Conservation (phyloP, 2,888 invertebrate genomes). For the Lagria hirta region DNA sequence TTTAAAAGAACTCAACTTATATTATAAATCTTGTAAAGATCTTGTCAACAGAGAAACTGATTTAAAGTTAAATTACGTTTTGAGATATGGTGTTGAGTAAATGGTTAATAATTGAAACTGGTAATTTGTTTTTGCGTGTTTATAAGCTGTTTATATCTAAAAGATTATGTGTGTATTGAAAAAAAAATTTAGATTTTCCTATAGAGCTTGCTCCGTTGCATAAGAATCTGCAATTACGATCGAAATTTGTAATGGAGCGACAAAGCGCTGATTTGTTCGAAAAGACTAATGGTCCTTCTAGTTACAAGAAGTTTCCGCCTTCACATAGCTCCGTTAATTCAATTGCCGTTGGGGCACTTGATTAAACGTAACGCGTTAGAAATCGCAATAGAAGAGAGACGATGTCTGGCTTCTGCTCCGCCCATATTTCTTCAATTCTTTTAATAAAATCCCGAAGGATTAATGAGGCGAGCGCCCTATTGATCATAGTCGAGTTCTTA, state of each 20-base stretch:
- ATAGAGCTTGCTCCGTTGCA: no score
- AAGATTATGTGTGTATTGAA: no score
- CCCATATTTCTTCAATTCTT: slow-evolving; percentile 58
- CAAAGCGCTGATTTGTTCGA: slow-evolving; percentile 51
- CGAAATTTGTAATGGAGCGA: slow-evolving; percentile 47
- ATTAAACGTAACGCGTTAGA: slow-evolving; percentile 49
- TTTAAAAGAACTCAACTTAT: no score
- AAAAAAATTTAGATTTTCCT: no score
- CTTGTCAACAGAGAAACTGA: no score
- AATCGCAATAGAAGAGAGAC: slow-evolving; percentile 37
- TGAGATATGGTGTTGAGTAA: no score
- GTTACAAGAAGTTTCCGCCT: slow-evolving; percentile 52
- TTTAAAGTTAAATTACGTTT: no score
- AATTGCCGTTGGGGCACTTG: slow-evolving; percentile 50
- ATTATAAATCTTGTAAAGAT: no score
- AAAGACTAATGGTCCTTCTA: slow-evolving; percentile 52
- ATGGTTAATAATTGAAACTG: no score
- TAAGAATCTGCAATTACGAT: slow-evolving; percentile 34
- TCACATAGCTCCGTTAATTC: slow-evolving; percentile 51
- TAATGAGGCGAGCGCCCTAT: slow-evolving; percentile 53
- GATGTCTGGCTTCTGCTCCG: slow-evolving; percentile 48
- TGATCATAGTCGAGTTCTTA: slow-evolving; percentile 52
- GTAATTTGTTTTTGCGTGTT: no score
- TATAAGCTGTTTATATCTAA: no score
- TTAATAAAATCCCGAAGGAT: slow-evolving; percentile 56